These are phyloP conservation scores for Marmota monax DNA, from an alignment of 2,113 vertebrate genomes.

Conservation along the genomic window DNA sequence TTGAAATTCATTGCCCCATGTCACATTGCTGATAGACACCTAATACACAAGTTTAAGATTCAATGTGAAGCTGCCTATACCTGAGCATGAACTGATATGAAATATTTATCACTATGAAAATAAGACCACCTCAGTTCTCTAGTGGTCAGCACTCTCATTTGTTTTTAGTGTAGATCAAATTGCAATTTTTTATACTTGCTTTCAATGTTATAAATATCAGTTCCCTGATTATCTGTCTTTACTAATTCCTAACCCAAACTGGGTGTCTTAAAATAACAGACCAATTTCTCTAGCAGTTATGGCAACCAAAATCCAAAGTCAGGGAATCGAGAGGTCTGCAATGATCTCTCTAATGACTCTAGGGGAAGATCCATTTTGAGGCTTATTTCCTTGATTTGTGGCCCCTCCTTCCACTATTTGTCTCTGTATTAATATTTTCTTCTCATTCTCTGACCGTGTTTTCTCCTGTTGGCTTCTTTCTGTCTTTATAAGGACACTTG, in stretches of 20 bases:
- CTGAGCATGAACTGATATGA: neutral
- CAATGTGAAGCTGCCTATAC: neutral
- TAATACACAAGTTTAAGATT: neutral
- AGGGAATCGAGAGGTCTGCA: no score
- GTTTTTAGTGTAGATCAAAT: neutral
- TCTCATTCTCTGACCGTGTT: neutral
- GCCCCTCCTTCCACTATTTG: neutral
- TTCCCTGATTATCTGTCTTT: neutral
- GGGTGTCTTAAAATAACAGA: neutral
- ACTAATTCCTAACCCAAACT: neutral
- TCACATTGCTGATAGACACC: neutral
- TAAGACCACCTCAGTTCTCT: neutral
- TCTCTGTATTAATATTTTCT: neutral
- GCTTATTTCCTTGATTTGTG: neutral
- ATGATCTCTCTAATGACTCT: no score
- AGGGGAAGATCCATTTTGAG: neutral
- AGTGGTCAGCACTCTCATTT: neutral
- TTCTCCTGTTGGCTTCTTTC: neutral
- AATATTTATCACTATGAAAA: neutral
- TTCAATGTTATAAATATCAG: neutral
- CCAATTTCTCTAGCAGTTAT: neutral
- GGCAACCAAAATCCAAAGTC: neutral
- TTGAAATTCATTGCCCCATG: neutral
- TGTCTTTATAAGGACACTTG: neutral
- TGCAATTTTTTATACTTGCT: neutral